Conservation (phyloP, 1,140 invertebrate species). For the Heliconius melpomene region DNA sequence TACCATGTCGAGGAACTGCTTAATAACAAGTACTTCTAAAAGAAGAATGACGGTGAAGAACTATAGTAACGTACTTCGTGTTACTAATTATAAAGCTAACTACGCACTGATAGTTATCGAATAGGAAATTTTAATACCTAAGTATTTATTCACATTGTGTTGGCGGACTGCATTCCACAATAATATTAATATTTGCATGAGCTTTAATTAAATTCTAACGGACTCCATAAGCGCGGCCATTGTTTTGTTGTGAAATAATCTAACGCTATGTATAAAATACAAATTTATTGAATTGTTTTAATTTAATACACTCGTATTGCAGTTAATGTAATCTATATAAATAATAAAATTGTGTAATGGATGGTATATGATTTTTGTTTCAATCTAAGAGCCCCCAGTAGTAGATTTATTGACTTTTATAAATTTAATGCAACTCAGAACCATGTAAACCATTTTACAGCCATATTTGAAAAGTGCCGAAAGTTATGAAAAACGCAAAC, state of each 20-base stretch:
- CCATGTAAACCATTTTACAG: too few relatives aligned
- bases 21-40: too few relatives aligned
- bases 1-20: too few relatives aligned
- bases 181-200: conserved; percentile 32
- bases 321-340: background rate
- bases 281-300: background rate
- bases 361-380: too few relatives aligned
- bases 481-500: too few relatives aligned
- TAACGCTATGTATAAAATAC: background rate
- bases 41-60: too few relatives aligned
- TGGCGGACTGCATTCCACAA: conserved; percentile 22
- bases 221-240: background rate
- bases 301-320: background rate
- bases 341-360: background rate
- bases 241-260: background rate
- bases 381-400: too few relatives aligned
- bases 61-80: too few relatives aligned
- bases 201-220: conserved; percentile 32
- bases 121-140: background rate
- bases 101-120: background rate
- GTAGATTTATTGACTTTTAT: too few relatives aligned
- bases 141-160: conserved; percentile 25
- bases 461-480: too few relatives aligned
- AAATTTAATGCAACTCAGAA: too few relatives aligned
- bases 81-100: background rate